Percentiles rank a stretch among this genome's conserved stretches.
Evolutionary conservation across 2,113 vertebrate species (phyloP).

Genomic region (Ia io): DNA sequence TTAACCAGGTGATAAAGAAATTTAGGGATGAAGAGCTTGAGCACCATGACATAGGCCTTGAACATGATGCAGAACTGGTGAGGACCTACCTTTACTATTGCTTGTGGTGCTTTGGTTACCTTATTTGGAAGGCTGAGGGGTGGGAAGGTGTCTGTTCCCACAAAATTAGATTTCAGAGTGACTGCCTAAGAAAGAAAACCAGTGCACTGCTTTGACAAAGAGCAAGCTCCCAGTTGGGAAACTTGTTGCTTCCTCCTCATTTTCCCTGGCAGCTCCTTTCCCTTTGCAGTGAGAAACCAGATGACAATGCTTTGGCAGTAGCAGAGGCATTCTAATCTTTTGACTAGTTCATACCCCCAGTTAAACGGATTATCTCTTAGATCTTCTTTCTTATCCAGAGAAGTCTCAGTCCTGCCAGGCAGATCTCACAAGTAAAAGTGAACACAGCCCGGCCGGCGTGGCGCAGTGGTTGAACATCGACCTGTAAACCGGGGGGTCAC

Average conservation of each 20-base stretch:
- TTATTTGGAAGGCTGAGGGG: neutral
- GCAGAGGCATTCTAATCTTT: neutral
- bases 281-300: neutral
- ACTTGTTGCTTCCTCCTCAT: neutral
- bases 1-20: slow-evolving; percentile 90
- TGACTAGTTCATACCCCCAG: accelerated
- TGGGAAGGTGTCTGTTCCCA: neutral
- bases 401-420: neutral
- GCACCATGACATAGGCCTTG: slow-evolving; percentile 93
- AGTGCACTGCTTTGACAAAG: neutral
- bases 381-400: neutral
- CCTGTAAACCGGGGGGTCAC: too few species aligned
- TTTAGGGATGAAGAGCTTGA: slow-evolving; percentile 96
- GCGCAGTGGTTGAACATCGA: too few species aligned
- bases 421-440: neutral
- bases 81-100: slow-evolving; percentile 28
- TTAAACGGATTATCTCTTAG: neutral
- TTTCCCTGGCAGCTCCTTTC: neutral
- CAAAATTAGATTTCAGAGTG: neutral
- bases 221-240: neutral
- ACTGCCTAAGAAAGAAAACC: neutral
- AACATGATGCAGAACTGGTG: slow-evolving; percentile 91
- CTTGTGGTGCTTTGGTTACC: neutral
- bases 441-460: neutral
- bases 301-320: neutral